Percentiles rank a stretch among this genome's conserved stretches.
These are phyloP conservation scores for Oscarella lobularis DNA, from an alignment of 37 sponge, comb jelly and placozoan genomes.

Conservation along the genomic window DNA sequence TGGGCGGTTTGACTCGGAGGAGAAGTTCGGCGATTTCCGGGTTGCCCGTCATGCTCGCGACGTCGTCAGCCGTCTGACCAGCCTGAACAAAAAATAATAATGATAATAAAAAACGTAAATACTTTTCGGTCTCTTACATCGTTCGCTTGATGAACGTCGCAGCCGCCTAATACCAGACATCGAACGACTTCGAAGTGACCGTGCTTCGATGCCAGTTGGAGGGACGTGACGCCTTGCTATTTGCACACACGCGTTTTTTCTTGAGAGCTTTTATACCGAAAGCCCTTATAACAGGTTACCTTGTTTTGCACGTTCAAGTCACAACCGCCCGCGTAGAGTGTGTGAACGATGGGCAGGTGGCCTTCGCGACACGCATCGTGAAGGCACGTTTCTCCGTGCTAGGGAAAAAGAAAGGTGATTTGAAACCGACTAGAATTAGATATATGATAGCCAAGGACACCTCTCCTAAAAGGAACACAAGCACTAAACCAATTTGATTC, in stretches of 20 bases:
- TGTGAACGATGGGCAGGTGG: conserved; percentile 48
- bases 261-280: too few relatives aligned
- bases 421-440: too few relatives aligned
- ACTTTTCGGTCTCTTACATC: conserved; percentile 11
- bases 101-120: too few relatives aligned
- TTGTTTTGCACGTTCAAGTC: conserved; percentile 45
- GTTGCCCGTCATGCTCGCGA: conserved; percentile 41
- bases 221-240: conserved; percentile 52
- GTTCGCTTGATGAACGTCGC: conserved; percentile 37
- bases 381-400: conserved; percentile 60
- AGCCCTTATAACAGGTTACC: conserved; percentile 20
- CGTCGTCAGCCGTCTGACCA: conserved; percentile 57
- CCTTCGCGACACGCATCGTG: conserved; percentile 85
- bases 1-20: conserved; percentile 29
- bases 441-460: too few relatives aligned
- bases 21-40: conserved; percentile 36
- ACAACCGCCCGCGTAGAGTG: conserved; percentile 47
- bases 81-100: conserved; percentile 25
- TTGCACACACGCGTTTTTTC: too few relatives aligned
- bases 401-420: conserved; percentile 10
- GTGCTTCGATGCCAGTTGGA: conserved; percentile 75
- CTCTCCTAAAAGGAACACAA: too few relatives aligned
- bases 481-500: neutral
- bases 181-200: conserved; percentile 65
- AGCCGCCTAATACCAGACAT: conserved; percentile 53